These are phyloP conservation scores for Morone saxatilis DNA, from an alignment of 2,113 vertebrate genomes.

Conservation along the genomic window DNA sequence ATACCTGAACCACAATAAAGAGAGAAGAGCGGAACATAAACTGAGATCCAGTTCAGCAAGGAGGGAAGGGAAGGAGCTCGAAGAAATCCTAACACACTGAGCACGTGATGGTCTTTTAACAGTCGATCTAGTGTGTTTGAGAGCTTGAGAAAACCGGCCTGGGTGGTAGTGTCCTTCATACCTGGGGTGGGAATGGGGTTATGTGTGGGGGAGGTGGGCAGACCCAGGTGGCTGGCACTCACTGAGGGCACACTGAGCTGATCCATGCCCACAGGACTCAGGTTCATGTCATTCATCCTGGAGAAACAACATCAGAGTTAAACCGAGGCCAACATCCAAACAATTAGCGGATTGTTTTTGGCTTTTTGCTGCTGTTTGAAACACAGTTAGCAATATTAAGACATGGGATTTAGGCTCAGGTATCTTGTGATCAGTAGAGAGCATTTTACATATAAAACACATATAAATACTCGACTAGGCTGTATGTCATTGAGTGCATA, in stretches of 20 bases:
- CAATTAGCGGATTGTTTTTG: background rate
- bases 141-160: background rate
- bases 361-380: background rate
- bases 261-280: constrained; percentile 98
- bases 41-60: background rate
- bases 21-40: background rate
- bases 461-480: fast-evolving
- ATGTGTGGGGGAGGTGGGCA: constrained; percentile 94
- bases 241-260: constrained; percentile 94
- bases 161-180: constrained; percentile 56
- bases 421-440: too few relatives aligned
- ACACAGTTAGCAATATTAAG: background rate
- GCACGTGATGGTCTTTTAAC: background rate
- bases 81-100: background rate
- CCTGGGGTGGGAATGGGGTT: constrained; percentile 92
- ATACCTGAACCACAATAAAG: constrained; percentile 86
- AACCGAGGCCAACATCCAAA: background rate
- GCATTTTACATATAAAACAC: background rate
- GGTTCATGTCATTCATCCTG: constrained; percentile 99
- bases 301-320: background rate
- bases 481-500: background rate
- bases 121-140: background rate
- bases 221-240: constrained; percentile 92
- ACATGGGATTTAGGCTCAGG: background rate
- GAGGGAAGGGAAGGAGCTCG: background rate